Conservation (phyloP, 2,888 invertebrate species). For the Calephelis perditalis region DNA sequence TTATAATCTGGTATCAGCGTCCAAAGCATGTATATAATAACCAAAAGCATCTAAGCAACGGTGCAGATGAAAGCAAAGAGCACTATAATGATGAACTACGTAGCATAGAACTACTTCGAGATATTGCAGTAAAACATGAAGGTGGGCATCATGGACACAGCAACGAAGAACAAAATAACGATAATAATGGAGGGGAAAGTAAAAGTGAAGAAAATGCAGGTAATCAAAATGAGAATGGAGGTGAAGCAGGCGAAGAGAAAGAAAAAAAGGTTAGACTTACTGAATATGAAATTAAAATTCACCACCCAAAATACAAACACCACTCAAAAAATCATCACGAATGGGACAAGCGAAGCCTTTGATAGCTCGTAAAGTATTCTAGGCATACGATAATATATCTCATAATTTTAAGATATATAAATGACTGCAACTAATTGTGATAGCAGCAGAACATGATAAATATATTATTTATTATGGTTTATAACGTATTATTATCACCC, state of each 20-base stretch:
- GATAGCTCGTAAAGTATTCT: not conserved
- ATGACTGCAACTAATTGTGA: not conserved
- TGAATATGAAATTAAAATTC: slow-evolving; percentile 26
- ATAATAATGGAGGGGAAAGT: slow-evolving; percentile 13
- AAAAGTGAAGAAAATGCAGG: slow-evolving; percentile 3
- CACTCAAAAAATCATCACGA: not conserved
- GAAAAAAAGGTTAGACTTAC: slow-evolving; percentile 10
- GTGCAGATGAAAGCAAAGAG: slow-evolving; percentile 3
- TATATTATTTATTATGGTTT: slow-evolving; percentile 1
- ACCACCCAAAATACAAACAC: slow-evolving; percentile 25
- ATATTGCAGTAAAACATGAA: slow-evolving; percentile 1
- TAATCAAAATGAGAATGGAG: slow-evolving; percentile 8
- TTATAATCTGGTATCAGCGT: too few relatives aligned
- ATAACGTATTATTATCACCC: not conserved
- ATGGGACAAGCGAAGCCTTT: not conserved
- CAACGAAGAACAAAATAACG: slow-evolving; percentile 11
- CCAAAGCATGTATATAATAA: too few relatives aligned
- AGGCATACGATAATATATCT: not conserved
- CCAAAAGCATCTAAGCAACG: not conserved
- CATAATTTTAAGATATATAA: not conserved
- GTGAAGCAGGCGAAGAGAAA: slow-evolving; percentile 5
- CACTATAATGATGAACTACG: slow-evolving; percentile 2
- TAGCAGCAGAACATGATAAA: not conserved
- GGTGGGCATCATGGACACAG: slow-evolving; percentile 8
- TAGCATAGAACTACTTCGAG: not conserved